Base-by-base conservation (phyloP, 2,888 invertebrate species). In the Stictocephala bisonia region DNA sequence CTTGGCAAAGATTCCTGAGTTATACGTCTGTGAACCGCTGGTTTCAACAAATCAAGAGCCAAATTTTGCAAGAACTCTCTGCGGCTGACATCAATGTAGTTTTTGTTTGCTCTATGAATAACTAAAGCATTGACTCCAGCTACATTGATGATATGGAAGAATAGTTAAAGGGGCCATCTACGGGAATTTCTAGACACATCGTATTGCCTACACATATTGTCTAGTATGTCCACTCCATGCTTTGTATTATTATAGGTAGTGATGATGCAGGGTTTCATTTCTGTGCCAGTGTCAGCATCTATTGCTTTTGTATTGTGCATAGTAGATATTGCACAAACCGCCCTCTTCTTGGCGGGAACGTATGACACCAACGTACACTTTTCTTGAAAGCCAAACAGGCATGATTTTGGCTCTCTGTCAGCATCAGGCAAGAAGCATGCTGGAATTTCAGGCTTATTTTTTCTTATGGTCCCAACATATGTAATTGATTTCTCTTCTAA, bases 151-250 rank as follows among this genome's bases (percentile, higher is more conserved):
- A 48, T 6, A 44, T 48, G 67, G 29, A 58, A 58, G 20, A 58
- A 56, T 24, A 58, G 20, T 6, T 26, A 27, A 4, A 58, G 27
- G 11, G 64, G 40, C 64, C 64, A 64, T 40, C 64, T 64, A 24
- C 41, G 40, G 9, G 64, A 66, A 40, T 66, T 66, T 44, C 66
- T 66, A 22, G 44, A 18, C 6, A 26, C 24, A 22, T 66, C 44
- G n/a, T 31, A 66, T 6, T 66, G 66, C 7, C 44, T 15, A 44
- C 66, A 66, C 66, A 66, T 66, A n/a, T 66, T 66, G n/a, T 66
- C 66, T 24, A 66, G 44, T 24, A 66, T 66, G 13, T 66, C 66
- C 40, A 64, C 41, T 18, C 66, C 66, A 66, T 66, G 44, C 44
- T 66, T 66, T 1, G 66, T 44, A 6, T 66, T 11, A 22, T 66